phyloP scores from a whole-genome alignment of 2,888 invertebrate species.

The Ophion costatus region DNA sequence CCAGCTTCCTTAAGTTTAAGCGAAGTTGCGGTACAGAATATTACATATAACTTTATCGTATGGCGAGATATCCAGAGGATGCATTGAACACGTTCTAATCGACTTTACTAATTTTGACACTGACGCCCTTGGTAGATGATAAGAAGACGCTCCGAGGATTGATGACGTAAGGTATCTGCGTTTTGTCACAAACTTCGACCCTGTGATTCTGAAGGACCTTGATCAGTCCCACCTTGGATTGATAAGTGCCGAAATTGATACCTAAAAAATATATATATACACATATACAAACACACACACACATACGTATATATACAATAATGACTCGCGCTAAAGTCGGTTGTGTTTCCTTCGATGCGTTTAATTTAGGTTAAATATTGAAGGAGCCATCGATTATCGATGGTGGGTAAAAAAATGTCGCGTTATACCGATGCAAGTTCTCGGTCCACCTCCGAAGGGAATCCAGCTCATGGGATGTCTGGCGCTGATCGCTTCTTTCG shows the following conservation, averaged over 20 bases:
- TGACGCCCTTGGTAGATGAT: constrained; percentile 74
- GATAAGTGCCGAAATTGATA: constrained; percentile 76
- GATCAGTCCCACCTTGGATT: constrained; percentile 81
- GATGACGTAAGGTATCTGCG: constrained; percentile 73
- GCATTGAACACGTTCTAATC: too few species aligned
- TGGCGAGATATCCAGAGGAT: too few species aligned
- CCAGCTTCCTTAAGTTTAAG: too few species aligned
- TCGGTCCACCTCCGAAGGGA: constrained; percentile 79
- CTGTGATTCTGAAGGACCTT: constrained; percentile 78
- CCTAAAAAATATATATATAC: constrained; percentile 66
- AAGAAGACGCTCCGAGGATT: constrained; percentile 72
- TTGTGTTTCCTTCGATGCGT: too few species aligned
- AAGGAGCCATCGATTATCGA: background rate
- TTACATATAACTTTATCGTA: too few species aligned
- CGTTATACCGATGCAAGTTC: constrained; percentile 79
- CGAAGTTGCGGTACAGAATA: too few species aligned
- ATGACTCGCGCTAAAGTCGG: too few species aligned
- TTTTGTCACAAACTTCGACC: constrained; percentile 78
- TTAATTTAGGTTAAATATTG: too few species aligned
- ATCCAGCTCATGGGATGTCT: constrained; percentile 74
- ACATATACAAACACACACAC: too few species aligned
- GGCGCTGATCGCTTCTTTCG: constrained; percentile 67
- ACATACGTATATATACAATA: too few species aligned
- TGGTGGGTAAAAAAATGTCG: constrained; percentile 23
- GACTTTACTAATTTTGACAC: constrained; percentile 73